Percentiles rank a stretch among this genome's conserved stretches.
These are phyloP conservation scores for Ctenicera cuprea DNA, from an alignment of 2,888 invertebrate species.

Conservation along the genomic window DNA sequence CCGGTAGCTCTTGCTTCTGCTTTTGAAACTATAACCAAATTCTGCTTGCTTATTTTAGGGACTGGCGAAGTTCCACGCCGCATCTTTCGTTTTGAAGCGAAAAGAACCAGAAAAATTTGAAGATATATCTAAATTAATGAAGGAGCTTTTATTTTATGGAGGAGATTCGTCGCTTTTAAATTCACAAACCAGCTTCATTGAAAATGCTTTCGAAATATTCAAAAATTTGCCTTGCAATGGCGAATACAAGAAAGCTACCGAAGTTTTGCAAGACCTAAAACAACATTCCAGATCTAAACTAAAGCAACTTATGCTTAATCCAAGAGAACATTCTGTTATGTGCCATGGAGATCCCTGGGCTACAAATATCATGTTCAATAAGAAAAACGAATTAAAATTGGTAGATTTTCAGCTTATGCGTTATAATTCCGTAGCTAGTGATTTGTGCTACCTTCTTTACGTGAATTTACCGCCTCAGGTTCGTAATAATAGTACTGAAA, in stretches of 20 bases:
- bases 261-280: no score
- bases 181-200: no score
- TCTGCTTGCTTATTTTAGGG: conserved; percentile 45
- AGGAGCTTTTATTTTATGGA: conserved; percentile 34
- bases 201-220: no score
- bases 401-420: conserved; percentile 60
- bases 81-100: conserved; percentile 55
- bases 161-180: conserved; percentile 14
- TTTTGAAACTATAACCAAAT: not conserved
- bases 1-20: no score
- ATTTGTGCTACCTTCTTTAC: conserved; percentile 58
- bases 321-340: conserved; percentile 50
- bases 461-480: conserved; percentile 55
- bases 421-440: conserved; percentile 57
- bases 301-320: not conserved
- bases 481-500: conserved; percentile 41
- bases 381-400: conserved; percentile 48
- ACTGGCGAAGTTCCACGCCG: conserved; percentile 57
- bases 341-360: conserved; percentile 60
- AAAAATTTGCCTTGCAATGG: not conserved
- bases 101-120: conserved; percentile 36
- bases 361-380: conserved; percentile 56
- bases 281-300: no score
- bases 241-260: no score
- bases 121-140: conserved; percentile 20